Base-by-base conservation (phyloP, 2,888 invertebrate species). In the Stictocephala bisonia region DNA sequence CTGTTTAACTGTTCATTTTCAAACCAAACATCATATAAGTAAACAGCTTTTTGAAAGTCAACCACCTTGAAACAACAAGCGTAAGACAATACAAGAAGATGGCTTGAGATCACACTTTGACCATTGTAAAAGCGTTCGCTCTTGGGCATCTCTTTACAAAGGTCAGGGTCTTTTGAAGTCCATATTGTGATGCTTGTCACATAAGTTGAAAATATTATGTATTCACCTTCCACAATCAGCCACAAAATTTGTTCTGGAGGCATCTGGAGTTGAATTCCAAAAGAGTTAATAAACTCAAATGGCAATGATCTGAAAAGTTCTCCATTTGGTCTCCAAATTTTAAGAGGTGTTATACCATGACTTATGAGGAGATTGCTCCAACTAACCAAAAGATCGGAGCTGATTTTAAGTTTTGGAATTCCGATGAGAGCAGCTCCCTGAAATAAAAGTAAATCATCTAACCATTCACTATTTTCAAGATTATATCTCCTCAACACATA, bases 61-160 rank as follows among this genome's bases (percentile, higher is more conserved):
- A 60, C 35, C 40, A 60, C 1, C 4, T 60, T 35, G 11, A 60
- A 60, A 9, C 40, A 20, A 24, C 35, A 22, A 6, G 27, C 22
- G 22, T 60, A 60, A 35, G 60, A 60, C 11, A 60, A 13, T 13
- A 60, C 60, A 4, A 60, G 29, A 40, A 35, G 18, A 22, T 9
- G 11, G 11, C 20, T n/a, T 15, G 60, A 35, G 9, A 40, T 40
- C 1, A 60, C 18, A 22, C 31, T 20, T 22, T 40, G 35, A 20
- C 60, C 40, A 1, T 15, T 1, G 22, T 35, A 40, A 11, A 22
- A 4, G 1, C 22, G 4, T 35, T 60, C 40, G 11, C 3, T 3
- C 18, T 18, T 40, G 1, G 35, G 2, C 60, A 60, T 18, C 6
- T 3, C 6, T 20, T 20, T 18, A 22, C 2, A 1, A n/a, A 7